A percentile compares a stretch with the other conserved stretches of the same genome.
Conservation (phyloP, 2,797 vertebrate species). For the Smutsia temminckii region DNA sequence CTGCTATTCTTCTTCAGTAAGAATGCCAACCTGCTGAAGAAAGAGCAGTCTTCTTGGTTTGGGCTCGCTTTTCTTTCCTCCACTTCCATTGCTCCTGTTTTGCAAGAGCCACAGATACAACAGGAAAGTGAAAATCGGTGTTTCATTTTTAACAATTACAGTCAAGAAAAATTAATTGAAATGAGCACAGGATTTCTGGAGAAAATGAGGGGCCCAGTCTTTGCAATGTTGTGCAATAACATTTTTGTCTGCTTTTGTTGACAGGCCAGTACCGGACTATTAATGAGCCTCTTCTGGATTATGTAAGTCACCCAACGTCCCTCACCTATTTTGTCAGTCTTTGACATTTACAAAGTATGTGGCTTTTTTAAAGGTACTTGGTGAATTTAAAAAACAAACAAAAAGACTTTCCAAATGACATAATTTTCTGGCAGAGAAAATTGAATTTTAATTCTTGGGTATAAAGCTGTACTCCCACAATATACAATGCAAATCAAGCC, state of each 20-base stretch:
- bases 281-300: neutral
- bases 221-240: neutral
- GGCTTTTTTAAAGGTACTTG: neutral
- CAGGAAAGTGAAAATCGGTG: accelerated
- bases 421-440: neutral
- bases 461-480: neutral
- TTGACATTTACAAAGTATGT: neutral
- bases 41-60: neutral
- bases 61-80: neutral
- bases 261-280: slow-evolving; percentile 67
- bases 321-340: neutral
- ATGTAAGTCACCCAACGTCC: slow-evolving; percentile 73
- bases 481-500: neutral
- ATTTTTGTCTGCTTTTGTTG: neutral
- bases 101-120: neutral
- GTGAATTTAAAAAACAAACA: neutral
- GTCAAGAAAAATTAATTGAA: neutral
- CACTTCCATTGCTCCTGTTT: neutral
- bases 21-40: accelerated
- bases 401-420: neutral
- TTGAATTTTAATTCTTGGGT: neutral
- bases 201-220: neutral
- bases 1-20: neutral
- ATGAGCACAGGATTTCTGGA: neutral
- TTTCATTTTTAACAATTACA: neutral